Evolutionary conservation across 2,888 invertebrate genomes (phyloP).

Genomic region (Drosophila paucipuncta): DNA sequence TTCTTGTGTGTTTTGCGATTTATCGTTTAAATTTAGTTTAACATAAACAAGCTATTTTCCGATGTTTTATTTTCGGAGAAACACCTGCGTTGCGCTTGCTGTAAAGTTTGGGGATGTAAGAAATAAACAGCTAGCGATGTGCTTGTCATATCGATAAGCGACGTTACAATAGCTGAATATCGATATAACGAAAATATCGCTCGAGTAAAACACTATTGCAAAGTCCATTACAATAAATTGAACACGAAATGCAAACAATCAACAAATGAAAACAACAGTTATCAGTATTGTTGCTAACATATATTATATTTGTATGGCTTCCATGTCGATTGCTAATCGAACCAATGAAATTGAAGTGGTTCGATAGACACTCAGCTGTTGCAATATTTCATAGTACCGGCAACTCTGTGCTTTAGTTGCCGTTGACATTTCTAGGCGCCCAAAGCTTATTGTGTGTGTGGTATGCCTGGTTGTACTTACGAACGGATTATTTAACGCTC

Average conservation of each 20-base stretch:
- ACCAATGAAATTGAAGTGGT: background rate
- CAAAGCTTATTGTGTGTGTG: constrained; percentile 56
- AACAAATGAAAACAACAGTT: background rate
- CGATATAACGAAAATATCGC: background rate
- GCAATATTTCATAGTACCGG: constrained; percentile 29
- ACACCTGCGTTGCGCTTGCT: constrained; percentile 58
- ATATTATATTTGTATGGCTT: background rate
- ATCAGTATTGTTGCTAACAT: background rate
- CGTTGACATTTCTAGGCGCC: constrained; percentile 62
- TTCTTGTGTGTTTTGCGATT: background rate
- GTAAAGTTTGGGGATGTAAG: constrained; percentile 50
- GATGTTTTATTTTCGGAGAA: constrained; percentile 18
- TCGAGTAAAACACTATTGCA: background rate
- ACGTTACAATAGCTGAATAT: background rate
- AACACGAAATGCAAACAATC: background rate
- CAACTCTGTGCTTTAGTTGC: constrained; percentile 57
- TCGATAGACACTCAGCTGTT: constrained; percentile 35
- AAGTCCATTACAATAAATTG: background rate
- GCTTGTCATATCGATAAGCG: background rate
- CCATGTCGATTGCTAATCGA: constrained; percentile 8
- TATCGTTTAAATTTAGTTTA: background rate
- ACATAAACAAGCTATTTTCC: constrained; percentile 14
- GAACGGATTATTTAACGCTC: constrained; percentile 83
- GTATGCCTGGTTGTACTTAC: constrained; percentile 59
- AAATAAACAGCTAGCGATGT: constrained; percentile 39